These are phyloP conservation scores for Dicyrtomina minuta DNA, from an alignment of 2,888 invertebrate species.

Conservation along the genomic window DNA sequence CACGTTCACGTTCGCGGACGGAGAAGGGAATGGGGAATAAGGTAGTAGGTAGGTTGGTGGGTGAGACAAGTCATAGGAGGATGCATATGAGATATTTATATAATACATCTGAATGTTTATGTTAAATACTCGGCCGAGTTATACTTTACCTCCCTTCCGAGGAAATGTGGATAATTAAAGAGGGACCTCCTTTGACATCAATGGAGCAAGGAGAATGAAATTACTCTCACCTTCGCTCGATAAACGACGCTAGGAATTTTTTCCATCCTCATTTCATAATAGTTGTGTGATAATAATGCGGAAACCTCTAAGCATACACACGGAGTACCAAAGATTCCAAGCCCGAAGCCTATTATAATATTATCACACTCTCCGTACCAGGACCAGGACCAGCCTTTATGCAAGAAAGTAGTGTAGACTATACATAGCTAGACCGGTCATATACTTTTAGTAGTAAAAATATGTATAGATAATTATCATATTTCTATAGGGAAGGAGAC, in stretches of 20 bases:
- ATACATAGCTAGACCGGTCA: too few relatives aligned
- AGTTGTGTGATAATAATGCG: conserved; percentile 23
- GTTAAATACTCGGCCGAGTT: conserved; percentile 20
- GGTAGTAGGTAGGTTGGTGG: neutral
- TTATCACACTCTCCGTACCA: neutral
- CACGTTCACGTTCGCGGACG: too few relatives aligned
- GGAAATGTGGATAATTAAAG: conserved; percentile 42
- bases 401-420: neutral
- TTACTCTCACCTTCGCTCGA: conserved; percentile 40
- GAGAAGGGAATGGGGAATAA: too few relatives aligned
- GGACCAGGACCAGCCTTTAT: neutral
- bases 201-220: conserved; percentile 37
- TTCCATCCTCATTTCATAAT: conserved; percentile 33
- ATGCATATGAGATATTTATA: neutral
- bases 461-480: too few relatives aligned
- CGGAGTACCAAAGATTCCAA: neutral
- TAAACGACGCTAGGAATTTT: conserved; percentile 33
- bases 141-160: conserved; percentile 14
- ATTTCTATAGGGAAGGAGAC: too few relatives aligned
- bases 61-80: conserved; percentile 17
- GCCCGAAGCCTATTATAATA: neutral
- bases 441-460: too few relatives aligned
- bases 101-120: conserved; percentile 1
- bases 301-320: conserved; percentile 5
- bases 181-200: conserved; percentile 38